Base-by-base conservation (phyloP, 2,113 vertebrate species). In the Ictalurus punctatus region DNA sequence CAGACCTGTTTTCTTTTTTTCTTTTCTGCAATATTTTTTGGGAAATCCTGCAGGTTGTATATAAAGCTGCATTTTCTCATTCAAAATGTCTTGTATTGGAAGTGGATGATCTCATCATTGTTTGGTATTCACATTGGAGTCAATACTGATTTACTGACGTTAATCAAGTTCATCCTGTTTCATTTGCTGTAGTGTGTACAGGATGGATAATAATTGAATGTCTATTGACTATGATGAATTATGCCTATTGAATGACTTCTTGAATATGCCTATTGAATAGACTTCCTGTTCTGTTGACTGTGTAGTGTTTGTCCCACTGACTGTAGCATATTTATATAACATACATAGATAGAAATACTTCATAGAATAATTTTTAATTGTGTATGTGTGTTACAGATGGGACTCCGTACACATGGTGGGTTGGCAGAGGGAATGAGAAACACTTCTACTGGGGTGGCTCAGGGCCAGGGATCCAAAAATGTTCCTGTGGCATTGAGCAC, bases 371-470 rank as follows among this genome's bases (percentile, higher is more conserved):
- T 52, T 52, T 52, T 37, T 2, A 14, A 56, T 56, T 56, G 8
- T 67, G 7, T 67, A 0, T 81, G 12, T 80, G 13, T 54, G 13
- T 40, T 83, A 63, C 58, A 99, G 98, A 97, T 48, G 97, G 97
- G 0, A 95, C 93, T n/a, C 97, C 98, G 0, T 98, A 96, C 6
- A 97, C 97, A 6, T 99, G 97, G 97, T 99, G 98, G 98, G 95
- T 99, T 13, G 98, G 98, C 88, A 95, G 95, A 94, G 96, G 96
- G 92, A 99, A 97, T 3, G 98, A 99, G 94, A 98, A 96, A 91
- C 98, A 99, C 85, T 96, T 95, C 90, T 99, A 99, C 71, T 99
- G 98, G 98, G 98, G 98, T 0, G 98, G 98, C 34, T 99, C 98
- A 0, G 97, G 96, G 80, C 98, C 98, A 0, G 98, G 98, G 0